A percentile compares a stretch with the other conserved stretches of the same genome.
Evolutionary conservation across 2,113 vertebrate genomes (phyloP).

Genomic region (Acanthisitta chloris): DNA sequence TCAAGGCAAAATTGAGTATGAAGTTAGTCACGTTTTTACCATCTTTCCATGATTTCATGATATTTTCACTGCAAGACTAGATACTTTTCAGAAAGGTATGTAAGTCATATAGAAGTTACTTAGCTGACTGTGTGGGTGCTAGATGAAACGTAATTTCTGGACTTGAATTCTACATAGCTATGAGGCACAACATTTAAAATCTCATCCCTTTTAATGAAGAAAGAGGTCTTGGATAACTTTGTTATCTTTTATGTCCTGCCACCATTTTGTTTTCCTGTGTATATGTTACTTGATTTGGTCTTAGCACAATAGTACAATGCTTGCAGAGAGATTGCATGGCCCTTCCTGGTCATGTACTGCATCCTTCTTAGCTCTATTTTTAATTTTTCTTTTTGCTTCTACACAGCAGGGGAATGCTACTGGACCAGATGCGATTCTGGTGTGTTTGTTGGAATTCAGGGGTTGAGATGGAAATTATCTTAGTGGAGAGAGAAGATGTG

Average conservation of each 20-base stretch:
- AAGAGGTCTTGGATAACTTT: background rate
- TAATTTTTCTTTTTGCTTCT: background rate
- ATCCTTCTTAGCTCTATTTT: background rate
- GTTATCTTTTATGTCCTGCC: background rate
- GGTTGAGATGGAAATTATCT: background rate
- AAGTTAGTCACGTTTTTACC: background rate
- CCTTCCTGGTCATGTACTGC: background rate
- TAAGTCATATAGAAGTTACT: background rate
- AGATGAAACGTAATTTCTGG: background rate
- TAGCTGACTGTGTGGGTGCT: background rate
- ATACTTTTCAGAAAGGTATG: background rate
- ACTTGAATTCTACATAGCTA: background rate
- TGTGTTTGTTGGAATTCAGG: background rate
- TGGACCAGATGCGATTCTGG: background rate
- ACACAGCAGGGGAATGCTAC: background rate
- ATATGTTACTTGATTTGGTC: background rate
- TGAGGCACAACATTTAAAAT: background rate
- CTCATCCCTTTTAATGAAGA: background rate
- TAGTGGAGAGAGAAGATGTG: background rate
- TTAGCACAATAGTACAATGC: background rate
- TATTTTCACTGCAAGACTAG: background rate
- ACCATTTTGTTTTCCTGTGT: background rate
- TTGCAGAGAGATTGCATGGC: background rate
- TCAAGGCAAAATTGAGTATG: background rate
- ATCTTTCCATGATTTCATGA: background rate